Evolutionary conservation across 2,797 vertebrate genomes (phyloP), one percentile per base, ranked within the genome.

Genomic region (Neosilurus hyrtlii): DNA sequence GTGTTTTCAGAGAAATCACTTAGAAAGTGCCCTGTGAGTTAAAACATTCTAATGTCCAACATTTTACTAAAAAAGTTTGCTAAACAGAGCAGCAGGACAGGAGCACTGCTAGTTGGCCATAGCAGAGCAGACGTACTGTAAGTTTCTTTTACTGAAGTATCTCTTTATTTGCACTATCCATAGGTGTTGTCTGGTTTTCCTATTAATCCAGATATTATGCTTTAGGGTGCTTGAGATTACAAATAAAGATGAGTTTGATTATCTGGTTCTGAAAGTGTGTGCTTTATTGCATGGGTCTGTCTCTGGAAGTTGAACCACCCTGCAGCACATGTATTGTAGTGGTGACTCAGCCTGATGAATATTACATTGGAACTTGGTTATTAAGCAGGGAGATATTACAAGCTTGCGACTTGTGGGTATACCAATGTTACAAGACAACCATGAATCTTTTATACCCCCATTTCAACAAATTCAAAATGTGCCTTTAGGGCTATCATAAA

Each of bases 301-400:
- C 76, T 84, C 76, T 77, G 22, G 35, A 80, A 57, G 63, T 56
- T 73, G 67, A 87, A 79, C 63, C 37, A 78, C 59, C 65, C 77
- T 77, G 71, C 82, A 87, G 85, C 75, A 77, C 24, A 70, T 26
- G 20, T 37, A 11, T 76, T 82, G 61, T 70, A 79, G 62, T 26
- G 35, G 84, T 84, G 83, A 85, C 79, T 86, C 85, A 86, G 80
- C 51, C 66, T 88, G 72, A 81, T 88, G 84, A 89, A 88, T 87
- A 87, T 89, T 90, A 88, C 86, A 87, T 85, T 81, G 70, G 68
- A 86, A 84, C 82, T 79, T 80, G 71, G 82, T 83, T 88, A 89
- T 88, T 84, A 85, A 89, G 76, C 84, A 71, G 37, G 26, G 70
- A 76, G 74, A 77, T 86, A 85, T 84, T 87, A 87, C 72, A 66